Base-by-base conservation (phyloP, 2,888 invertebrate species). In the Sthenelais limicola region DNA sequence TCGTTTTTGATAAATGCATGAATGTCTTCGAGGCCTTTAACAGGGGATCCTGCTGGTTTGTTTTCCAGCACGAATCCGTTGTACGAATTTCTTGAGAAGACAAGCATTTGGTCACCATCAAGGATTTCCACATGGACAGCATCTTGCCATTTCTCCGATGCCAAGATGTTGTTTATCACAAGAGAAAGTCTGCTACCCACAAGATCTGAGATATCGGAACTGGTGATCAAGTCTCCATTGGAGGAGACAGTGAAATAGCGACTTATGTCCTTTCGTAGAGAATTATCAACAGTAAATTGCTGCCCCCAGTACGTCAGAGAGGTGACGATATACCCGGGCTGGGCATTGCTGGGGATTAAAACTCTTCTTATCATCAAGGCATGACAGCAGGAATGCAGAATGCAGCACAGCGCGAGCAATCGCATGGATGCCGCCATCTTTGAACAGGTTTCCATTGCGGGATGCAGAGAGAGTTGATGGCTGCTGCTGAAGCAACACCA, bases 201-300 rank as follows among this genome's bases (percentile, higher is more conserved):
- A 26, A 80, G 73, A 21, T 73, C 43, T 32, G 73, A 58, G 15
- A 83, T 62, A 51, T 75, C 76, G 18, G 69, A 56, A 52, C 69
- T 77, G 32, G 80, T 78, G 43, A 80, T 71, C n/a, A 83, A 49
- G 58, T 80, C 77, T 69, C 82, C 83, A 66, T 77, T 67, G 33
- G 48, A 32, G 18, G 66, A 68, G 0, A 78, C 69, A 18, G 70
- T 51, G 66, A 78, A 78, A 51, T 51, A 72, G 5, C 56, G 21
- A n/a, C 52, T 43, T 35, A 68, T 35, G n/a, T 75, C 73, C 24
- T 35, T 48, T 24, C 33, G 24, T 12, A 30, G 38, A 33, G 43
- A 24, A 24, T 62, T 30, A 21, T 69, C 72, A 18, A 77, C 21
- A 3, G n/a, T 12, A 21, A 73, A 71, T 18, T 35, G 47, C 62